Evolutionary conservation across 23 tunicate species (phyloP), one percentile per base, ranked within the genome.

Genomic region (Oikopleura vanhoeffeni): DNA sequence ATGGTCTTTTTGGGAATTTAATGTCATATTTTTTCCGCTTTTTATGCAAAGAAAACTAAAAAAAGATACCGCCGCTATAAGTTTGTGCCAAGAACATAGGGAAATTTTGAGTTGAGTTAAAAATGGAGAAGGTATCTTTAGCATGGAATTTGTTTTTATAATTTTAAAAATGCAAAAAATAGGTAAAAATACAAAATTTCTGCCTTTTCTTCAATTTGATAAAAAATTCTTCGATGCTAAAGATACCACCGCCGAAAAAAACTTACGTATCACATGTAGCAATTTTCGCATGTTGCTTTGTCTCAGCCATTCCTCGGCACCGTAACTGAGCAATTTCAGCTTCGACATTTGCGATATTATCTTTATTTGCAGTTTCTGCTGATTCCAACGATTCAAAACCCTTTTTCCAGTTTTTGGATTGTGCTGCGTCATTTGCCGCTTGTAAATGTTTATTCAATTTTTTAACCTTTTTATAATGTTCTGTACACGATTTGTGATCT

Each of bases 401-500:
- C n/a, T 38, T 75, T 83, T 41, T 90, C 67, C 76, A 94, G 91
- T 89, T 84, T 39, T 86, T 86, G 76, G 88, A 89, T 40, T 75
- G 38, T 90, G 88, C 88, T 13, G 83, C 41, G 32, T 76, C 76
- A 57, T 90, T 94, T 39, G 87, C 98, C 40, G 94, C 87, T 0
- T 86, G 89, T 18, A 94, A 33, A 30, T 93, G 88, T 77, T 94
- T 94, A 67, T 88, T 86, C 27, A 94, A 41, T 83, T 94, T 94
- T 77, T 94, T 94, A 0, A 94, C 98, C 41, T 76, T 84, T 84
- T 94, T 94, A 57, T 94, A 94, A 83, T 94, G 98, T 18, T 87
- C 87, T 60, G 85, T 86, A 76, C 98, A 94, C 35, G 88, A 89
- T 75, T 86, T 86, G 85, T 94, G 98, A 67, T 94, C 98, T 34